Base-by-base conservation (phyloP, 1,140 invertebrate genomes). In the Lepidurus apus region DNA sequence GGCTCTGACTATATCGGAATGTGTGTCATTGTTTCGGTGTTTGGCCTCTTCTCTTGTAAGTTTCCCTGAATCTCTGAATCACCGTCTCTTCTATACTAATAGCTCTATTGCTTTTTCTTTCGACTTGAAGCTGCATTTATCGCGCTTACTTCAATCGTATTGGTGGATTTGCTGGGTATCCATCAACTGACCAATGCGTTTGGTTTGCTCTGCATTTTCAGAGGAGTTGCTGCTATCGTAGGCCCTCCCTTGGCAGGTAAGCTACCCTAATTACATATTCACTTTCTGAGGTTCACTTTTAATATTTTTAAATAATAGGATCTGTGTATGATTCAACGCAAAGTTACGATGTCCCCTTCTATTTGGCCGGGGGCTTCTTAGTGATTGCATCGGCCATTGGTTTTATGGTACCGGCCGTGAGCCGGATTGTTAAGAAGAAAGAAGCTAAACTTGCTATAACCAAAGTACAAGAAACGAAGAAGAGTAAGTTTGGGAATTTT, bases 151-250 rank as follows among this genome's bases (percentile, higher is more conserved):
- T 99, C 97, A 24, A 98, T 99, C 84, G 97, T 99, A 82, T 88
- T 99, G 74, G 96, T 98, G 81, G 97, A 99, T 83, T 87, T 98
- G 21, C 88, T 99, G 44, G 97, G 97, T 13, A 87, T 99, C 82
- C 96, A 98, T 82, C 95, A 95, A 85, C 86, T 99, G 80, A 98
- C 97, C 53, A 98, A 97, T 84, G 96, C 96, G 26, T 99, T 98
- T 85, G 97, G 97, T 44, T 87, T 99, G 76, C 87, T 99, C 74
- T 96, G 98, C 81, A 87, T 98, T 80, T 97, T 98, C 87, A 90
- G 97, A 85, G 97, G 97, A 26, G 91, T 93, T 44, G 94, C 96
- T 0, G 93, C 95, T 4, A 93, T 98, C 47, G 86, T 97, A 53
- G 90, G 90, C 13, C 85, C 89, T 9, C 90, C 90, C 7, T 81